Evolutionary conservation across 2,888 invertebrate species (phyloP), one percentile per base, ranked within the genome.

Genomic region (Cabera pusaria): DNA sequence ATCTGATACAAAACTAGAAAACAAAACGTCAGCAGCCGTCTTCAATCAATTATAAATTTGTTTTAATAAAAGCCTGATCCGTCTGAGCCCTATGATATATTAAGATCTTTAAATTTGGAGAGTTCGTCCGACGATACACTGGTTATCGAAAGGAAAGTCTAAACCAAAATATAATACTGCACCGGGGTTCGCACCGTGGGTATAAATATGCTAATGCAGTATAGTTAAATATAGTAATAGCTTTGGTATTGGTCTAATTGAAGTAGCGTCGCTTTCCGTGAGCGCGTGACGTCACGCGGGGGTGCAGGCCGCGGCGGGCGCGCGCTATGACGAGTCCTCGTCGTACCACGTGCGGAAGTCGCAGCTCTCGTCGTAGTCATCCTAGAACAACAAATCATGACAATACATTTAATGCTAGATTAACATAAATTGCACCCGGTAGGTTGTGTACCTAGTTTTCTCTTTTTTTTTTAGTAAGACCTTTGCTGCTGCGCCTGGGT

Each of bases 341-440:
- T 86, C 88, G 64, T 87, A 84, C 87, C 87, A 88, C 46, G 81
- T 72, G 51, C 81, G 85, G 66, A 82, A 79, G 63, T 87, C 85
- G 53, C 75, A 77, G 57, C 69, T 81, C 51, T 86, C 86, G 44
- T 87, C 86, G 52, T 87, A 88, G 50, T 87, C 87, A 44, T 88
- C 88, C 88, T 88, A 68, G 0, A 58, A 62, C n/a, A n/a, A n/a
- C n/a, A n/a, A n/a, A n/a, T n/a, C n/a, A n/a, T n/a, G n/a, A n/a
- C n/a, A n/a, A n/a, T n/a, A n/a, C n/a, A n/a, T n/a, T n/a, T n/a
- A n/a, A n/a, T n/a, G n/a, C n/a, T n/a, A n/a, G n/a, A n/a, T n/a
- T n/a, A n/a, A n/a, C n/a, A n/a, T n/a, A n/a, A n/a, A n/a, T n/a
- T n/a, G n/a, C n/a, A n/a, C n/a, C n/a, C n/a, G n/a, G n/a, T n/a